Evolutionary conservation across 2,888 invertebrate genomes (phyloP), one percentile per base, ranked within the genome.

Genomic region (Leptogaster cylindrica): DNA sequence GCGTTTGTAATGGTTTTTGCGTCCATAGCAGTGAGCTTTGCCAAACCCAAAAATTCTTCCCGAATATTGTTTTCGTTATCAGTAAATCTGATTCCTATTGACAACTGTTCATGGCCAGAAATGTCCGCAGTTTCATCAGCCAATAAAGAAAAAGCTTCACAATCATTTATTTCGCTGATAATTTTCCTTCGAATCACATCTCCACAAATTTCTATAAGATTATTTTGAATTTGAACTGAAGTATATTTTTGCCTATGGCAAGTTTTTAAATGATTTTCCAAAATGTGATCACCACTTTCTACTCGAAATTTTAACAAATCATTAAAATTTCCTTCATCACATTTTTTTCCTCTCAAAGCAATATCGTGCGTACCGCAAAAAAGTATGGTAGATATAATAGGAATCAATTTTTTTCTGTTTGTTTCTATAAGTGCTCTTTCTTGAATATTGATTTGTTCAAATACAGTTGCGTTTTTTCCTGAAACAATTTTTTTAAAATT

Each of bases 221-320:
- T 73, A 73, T 77, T 78, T 76, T 77, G 76, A 61, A 77, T 75
- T 69, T 68, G 63, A 64, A 68, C 71, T 33, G 75, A 75, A 61
- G 65, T 69, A 68, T 77, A 76, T 61, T 58, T 70, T 46, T 75
- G 74, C 70, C 76, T 75, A 66, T 72, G 73, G 64, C 55, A 66
- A 14, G 72, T 71, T 23, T 71, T 65, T 64, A 74, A 69, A 71
- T 77, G 74, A 50, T 73, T 68, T 70, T 74, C 73, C 55, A 76
- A 71, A 70, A 66, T 36, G 52, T 58, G 18, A 67, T 75, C 73
- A 51, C 74, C 72, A 12, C 74, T 68, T 44, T 74, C 72, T 68
- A 75, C 72, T 71, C 51, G 51, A 23, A 71, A 70, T 25, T 70
- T 63, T 25, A 72, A 51, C 10, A 73, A 65, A 63, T 73, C 72